Evolutionary conservation across 2,797 vertebrate genomes (phyloP), one percentile per base, ranked within the genome.

Genomic region (Hybognathus amarus): DNA sequence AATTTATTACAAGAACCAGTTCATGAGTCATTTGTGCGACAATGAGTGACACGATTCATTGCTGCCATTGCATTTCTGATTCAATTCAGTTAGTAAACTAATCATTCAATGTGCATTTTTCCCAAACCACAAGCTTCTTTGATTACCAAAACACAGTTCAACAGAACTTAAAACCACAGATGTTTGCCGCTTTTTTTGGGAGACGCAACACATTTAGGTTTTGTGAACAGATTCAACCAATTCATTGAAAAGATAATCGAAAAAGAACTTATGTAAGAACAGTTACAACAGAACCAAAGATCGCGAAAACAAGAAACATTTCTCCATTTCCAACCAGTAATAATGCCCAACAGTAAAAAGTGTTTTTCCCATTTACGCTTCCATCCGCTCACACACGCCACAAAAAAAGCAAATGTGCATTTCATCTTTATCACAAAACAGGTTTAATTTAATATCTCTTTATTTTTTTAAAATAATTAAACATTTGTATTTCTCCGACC

Each of bases 391-490:
- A 74, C 24, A 80, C 71, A 70, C 56, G 30, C 24, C 15, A 42
- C 64, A 91, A 91, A 90, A 84, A 92, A 93, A 86, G 82, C 85
- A 86, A 91, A 89, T 73, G 87, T 89, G 88, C 90, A 45, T 90
- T 88, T 89, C 87, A 87, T 89, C 90, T 92, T 94, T 94, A 95
- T 95, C 94, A 95, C 93, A 95, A 95, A 95, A 95, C 94, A 93
- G 93, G 92, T 95, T 95, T 95, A 94, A 95, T 95, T 95, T 95
- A 95, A 95, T 94, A 94, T 94, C 91, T 94, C 93, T 95, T 95
- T 94, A 94, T 94, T 91, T 94, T 95, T 95, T 95, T 95, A 93
- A 95, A 95, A 95, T 95, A 95, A 95, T 95, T 95, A 95, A 95
- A 95, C 94, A 94, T 95, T 95, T 95, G 94, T 94, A 93, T 95